These are phyloP conservation scores for Conchocele bisecta DNA, from an alignment of 2,888 invertebrate species.

Conservation along the genomic window DNA sequence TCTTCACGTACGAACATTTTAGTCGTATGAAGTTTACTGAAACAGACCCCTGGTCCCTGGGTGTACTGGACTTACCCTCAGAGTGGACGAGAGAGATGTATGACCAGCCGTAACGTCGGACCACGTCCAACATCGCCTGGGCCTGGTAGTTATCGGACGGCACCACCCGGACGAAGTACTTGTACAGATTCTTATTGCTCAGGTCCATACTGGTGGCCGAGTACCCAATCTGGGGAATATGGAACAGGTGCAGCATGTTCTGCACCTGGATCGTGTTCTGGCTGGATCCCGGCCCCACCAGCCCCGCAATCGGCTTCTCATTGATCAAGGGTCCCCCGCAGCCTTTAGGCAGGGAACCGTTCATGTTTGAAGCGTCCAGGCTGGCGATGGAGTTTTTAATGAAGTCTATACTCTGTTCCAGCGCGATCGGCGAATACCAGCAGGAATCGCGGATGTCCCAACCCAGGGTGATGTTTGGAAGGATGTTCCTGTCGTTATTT, in stretches of 20 bases:
- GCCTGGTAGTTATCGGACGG: constrained; percentile 91
- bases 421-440: constrained; percentile 91
- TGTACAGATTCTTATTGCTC: constrained; percentile 89
- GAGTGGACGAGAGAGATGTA: constrained; percentile 91
- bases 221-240: constrained; percentile 89
- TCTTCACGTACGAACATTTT: too few relatives aligned
- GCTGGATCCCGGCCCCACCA: constrained; percentile 90
- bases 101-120: constrained; percentile 87
- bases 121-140: constrained; percentile 87
- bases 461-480: constrained; percentile 86
- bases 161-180: constrained; percentile 90
- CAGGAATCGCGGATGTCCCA: constrained; percentile 91
- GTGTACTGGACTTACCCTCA: constrained; percentile 87
- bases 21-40: too few relatives aligned
- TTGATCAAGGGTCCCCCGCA: constrained; percentile 32
- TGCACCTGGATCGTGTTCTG: constrained; percentile 88
- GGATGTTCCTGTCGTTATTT: constrained; percentile 85
- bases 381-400: constrained; percentile 86
- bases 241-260: constrained; percentile 89
- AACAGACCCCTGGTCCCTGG: neutral
- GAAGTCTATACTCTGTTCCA: constrained; percentile 90
- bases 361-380: constrained; percentile 52
- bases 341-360: constrained; percentile 37
- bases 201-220: constrained; percentile 90
- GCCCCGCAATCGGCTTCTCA: constrained; percentile 85